Conservation (phyloP, 2,888 invertebrate genomes). For the Sinohyriopsis cumingii region DNA sequence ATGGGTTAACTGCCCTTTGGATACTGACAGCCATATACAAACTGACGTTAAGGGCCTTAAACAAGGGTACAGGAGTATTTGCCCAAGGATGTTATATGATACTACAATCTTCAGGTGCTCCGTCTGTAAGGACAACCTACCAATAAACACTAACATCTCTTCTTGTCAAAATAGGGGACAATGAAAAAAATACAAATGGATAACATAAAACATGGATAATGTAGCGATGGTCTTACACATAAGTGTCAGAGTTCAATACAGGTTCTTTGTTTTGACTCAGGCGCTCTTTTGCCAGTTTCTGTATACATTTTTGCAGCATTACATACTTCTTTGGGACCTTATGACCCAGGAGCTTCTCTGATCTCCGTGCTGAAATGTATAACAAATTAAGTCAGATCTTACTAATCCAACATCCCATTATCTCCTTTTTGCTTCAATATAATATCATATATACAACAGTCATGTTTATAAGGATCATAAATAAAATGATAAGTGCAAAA, state of each 20-base stretch:
- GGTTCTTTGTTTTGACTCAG: conserved; percentile 72
- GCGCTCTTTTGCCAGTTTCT: conserved; percentile 84
- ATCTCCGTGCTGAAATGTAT: conserved; percentile 82
- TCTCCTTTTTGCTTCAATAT: neutral
- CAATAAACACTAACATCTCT: too few relatives aligned
- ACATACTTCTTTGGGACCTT: conserved; percentile 96
- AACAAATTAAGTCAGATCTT: conserved; percentile 1
- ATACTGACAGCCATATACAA: too few relatives aligned
- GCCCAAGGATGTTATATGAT: too few relatives aligned
- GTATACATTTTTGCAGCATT: conserved; percentile 93
- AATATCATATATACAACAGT: neutral
- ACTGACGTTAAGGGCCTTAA: too few relatives aligned
- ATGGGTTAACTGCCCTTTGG: too few relatives aligned
- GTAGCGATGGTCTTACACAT: conserved; percentile 62
- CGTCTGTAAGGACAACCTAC: too few relatives aligned
- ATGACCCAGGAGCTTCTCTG: conserved; percentile 87
- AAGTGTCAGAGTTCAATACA: conserved; percentile 71
- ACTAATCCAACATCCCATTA: neutral
- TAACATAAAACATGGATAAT: too few relatives aligned
- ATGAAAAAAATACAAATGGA: too few relatives aligned
- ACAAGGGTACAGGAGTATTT: too few relatives aligned
- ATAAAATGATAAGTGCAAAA: too few relatives aligned
- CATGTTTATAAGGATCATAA: neutral
- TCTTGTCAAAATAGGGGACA: too few relatives aligned
- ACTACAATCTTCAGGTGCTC: too few relatives aligned